Conservation (phyloP, 2,797 vertebrate species). For the Gymnoscopelus braueri region DNA sequence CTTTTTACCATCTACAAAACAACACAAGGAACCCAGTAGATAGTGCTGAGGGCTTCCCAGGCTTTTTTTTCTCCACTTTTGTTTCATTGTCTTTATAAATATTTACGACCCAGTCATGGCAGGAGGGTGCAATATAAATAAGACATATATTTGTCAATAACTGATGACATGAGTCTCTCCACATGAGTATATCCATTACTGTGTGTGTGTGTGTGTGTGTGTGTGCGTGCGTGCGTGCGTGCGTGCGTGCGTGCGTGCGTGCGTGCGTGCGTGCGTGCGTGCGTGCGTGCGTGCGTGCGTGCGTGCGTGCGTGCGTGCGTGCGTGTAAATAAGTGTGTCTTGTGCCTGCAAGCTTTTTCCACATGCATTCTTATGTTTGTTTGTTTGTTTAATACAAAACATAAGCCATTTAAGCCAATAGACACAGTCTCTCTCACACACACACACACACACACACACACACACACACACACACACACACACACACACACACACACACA, state of each 20-base stretch:
- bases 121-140: slow-evolving; percentile 66
- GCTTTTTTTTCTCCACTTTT: slow-evolving; percentile 60
- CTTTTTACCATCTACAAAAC: slow-evolving; percentile 41
- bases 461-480: not conserved
- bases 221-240: not conserved
- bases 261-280: slow-evolving; percentile 5
- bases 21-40: slow-evolving; percentile 34
- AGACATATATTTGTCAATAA: slow-evolving; percentile 53
- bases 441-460: not conserved
- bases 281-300: not conserved
- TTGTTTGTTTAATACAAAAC: no score
- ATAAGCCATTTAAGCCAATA: no score
- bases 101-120: slow-evolving; percentile 68
- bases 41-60: slow-evolving; percentile 54
- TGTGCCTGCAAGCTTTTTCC: no score
- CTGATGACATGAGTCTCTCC: not conserved
- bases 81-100: slow-evolving; percentile 79
- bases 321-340: not conserved
- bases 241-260: slow-evolving; percentile 9
- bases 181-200: not conserved
- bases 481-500: slow-evolving; percentile 2
- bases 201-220: slow-evolving; percentile 3
- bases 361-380: no score
- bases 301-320: not conserved
- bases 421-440: not conserved